These are phyloP conservation scores for Eucidaris tribuloides DNA, from an alignment of 35 echinoderm and acorn worm genomes.

Conservation along the genomic window DNA sequence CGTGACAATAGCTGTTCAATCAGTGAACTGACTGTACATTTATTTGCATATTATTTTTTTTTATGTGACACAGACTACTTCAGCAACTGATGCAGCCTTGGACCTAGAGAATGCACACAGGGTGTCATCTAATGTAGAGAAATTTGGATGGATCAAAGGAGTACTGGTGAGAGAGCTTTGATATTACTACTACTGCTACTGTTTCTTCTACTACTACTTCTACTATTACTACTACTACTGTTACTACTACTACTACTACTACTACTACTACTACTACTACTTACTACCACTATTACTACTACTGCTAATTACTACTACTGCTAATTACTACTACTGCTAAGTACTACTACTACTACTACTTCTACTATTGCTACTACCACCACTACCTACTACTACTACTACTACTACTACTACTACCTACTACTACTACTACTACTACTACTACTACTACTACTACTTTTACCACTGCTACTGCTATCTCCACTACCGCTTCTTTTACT, in stretches of 20 bases:
- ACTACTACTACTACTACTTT: background rate
- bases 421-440: background rate
- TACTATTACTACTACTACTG: too few relatives aligned
- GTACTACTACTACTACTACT: too few relatives aligned
- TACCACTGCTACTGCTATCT: too few relatives aligned
- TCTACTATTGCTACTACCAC: too few relatives aligned
- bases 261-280: background rate
- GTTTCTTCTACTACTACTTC: background rate
- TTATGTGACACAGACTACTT: background rate
- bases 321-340: too few relatives aligned
- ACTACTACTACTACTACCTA: too few relatives aligned
- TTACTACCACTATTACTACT: too few relatives aligned
- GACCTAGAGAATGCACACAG: constrained; percentile 9
- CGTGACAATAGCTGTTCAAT: background rate
- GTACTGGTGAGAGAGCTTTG: constrained; percentile 67
- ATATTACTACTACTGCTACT: background rate
- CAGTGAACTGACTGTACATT: background rate
- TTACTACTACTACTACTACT: background rate
- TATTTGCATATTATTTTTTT: background rate
- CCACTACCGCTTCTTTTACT: background rate
- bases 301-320: too few relatives aligned
- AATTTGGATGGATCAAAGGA: constrained; percentile 98
- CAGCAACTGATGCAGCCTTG: background rate
- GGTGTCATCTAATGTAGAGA: constrained; percentile 18
- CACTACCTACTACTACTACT: too few relatives aligned